Evolutionary conservation across 1,140 invertebrate genomes (phyloP).

Genomic region (Papilio machaon): DNA sequence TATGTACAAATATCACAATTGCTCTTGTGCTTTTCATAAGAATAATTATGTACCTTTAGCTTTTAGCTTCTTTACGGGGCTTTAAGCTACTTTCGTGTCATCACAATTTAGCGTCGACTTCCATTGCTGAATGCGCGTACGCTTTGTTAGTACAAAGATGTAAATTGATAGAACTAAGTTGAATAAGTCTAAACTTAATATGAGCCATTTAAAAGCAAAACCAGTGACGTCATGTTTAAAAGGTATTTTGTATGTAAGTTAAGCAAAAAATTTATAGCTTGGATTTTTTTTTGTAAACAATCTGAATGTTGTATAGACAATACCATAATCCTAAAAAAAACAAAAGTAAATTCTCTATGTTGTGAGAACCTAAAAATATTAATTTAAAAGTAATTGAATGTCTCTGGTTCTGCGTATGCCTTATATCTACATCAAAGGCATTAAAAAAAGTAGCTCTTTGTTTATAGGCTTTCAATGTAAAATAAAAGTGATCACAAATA

Average conservation of each 20-base stretch:
- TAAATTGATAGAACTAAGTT: conserved; percentile 1
- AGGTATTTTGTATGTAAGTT: too few species aligned
- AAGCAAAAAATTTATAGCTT: too few species aligned
- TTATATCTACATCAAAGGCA: not conserved
- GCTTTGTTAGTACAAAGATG: conserved; percentile 14
- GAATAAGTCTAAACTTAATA: not conserved
- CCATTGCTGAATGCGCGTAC: not conserved
- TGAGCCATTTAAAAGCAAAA: not conserved
- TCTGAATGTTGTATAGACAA: too few species aligned
- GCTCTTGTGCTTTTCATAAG: not conserved
- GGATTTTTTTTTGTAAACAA: too few species aligned
- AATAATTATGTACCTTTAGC: not conserved
- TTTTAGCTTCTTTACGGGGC: not conserved
- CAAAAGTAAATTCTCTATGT: too few species aligned
- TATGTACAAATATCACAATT: not conserved
- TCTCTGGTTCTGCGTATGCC: not conserved
- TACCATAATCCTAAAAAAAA: too few species aligned
- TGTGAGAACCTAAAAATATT: not conserved
- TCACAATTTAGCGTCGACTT: not conserved
- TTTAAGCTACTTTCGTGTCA: not conserved
- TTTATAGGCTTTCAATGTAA: not conserved
- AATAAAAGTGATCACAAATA: not conserved
- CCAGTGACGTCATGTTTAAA: too few species aligned
- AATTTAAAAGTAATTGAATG: not conserved
- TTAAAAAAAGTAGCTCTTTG: not conserved